Evolutionary conservation across 2,888 invertebrate species (phyloP).

Genomic region (Lutraria lutraria): DNA sequence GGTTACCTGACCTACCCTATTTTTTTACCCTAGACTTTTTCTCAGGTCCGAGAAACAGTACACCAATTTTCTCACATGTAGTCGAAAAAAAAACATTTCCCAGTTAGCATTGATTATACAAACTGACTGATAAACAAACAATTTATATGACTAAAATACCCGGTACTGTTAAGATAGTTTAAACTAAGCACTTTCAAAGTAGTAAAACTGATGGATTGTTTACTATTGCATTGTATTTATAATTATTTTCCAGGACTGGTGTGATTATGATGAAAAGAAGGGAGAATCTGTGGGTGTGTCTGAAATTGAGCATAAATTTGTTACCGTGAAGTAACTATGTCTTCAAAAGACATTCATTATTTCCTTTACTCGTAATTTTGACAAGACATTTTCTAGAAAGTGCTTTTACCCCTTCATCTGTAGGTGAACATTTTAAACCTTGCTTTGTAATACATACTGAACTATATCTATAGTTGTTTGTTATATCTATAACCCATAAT

Average conservation of each 20-base stretch:
- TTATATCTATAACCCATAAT: neutral
- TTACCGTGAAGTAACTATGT: conserved; percentile 86
- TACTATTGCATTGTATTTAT: neutral
- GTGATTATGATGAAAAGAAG: conserved; percentile 96
- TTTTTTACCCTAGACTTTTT: too few relatives aligned
- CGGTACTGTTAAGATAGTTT: too few relatives aligned
- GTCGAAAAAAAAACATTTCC: too few relatives aligned
- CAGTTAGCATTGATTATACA: too few relatives aligned
- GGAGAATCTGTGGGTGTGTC: conserved; percentile 93
- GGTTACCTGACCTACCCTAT: too few relatives aligned
- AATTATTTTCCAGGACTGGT: conserved; percentile 91
- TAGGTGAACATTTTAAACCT: neutral
- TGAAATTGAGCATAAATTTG: conserved; percentile 93
- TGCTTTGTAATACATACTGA: conserved; percentile 4
- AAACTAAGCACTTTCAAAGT: too few relatives aligned
- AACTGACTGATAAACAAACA: too few relatives aligned
- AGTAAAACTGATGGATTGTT: too few relatives aligned
- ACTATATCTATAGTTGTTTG: neutral
- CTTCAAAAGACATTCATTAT: neutral
- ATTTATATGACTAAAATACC: too few relatives aligned
- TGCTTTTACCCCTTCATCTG: neutral
- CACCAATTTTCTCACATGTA: too few relatives aligned
- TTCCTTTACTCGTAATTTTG: neutral
- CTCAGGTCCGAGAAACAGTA: too few relatives aligned
- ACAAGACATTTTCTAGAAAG: neutral